Base-by-base conservation (phyloP, 2,888 invertebrate genomes). In the Dasypogon diadema region DNA sequence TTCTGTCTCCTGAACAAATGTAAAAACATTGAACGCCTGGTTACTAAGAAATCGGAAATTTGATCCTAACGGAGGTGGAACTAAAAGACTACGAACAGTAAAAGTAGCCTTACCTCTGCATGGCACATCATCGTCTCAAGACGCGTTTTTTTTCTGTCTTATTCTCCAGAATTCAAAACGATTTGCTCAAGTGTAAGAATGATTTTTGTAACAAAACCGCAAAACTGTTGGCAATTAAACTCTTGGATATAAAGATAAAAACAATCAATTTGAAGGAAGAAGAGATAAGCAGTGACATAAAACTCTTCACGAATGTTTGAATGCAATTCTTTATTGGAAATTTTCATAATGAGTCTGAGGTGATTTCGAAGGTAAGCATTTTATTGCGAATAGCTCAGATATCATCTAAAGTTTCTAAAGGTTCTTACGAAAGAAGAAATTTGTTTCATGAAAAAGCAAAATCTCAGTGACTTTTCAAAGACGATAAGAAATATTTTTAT, bases 231-330 rank as follows among this genome's bases (percentile, higher is more conserved):
- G 46, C 24, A 46, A 26, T 54, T 48, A 68, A 68, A 22, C 22
- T 56, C 46, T 24, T 26, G 65, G 65, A 26, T 48, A 68, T 68
- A 48, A 68, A 68, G 65, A 68, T 68, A 68, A 68, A 58, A 68
- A 48, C 48, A 68, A 68, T 68, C 48, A 48, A 48, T 68, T 68
- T 68, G 16, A 46, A 6, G 22, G 65, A 48, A 68, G 48, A 46
- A 65, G 42, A 68, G 65, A 68, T 68, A 68, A 68, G 65, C n/a
- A 5, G 16, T 34, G 65, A 48, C 65, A 68, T 68, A 48, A 68
- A 68, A 48, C 24, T 48, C 16, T 24, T 68, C 21, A 68, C 16
- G 46, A 34, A 48, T 48, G 46, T 37, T n/a, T 12, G 22, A 48
- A 26, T 37, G 16, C 22, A 54, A 54, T 54, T 18, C 18, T 21